Evolutionary conservation across 2,888 invertebrate genomes (phyloP), one percentile per base, ranked within the genome.

Genomic region (Eupelmus urozonus): DNA sequence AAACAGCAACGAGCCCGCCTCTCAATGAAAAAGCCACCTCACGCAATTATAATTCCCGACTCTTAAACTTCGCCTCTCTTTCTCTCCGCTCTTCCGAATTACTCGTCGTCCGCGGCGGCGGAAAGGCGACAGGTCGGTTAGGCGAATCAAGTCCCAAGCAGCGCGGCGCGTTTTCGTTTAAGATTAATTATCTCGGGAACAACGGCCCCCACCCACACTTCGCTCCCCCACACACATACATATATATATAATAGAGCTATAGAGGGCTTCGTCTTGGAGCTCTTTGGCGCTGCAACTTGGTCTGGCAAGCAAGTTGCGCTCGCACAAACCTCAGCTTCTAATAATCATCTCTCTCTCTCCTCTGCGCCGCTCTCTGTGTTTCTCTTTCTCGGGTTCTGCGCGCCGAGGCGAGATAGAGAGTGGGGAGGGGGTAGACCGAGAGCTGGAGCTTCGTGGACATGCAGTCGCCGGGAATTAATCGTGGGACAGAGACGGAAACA

Each of bases 291-390:
- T 70, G 18, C 74, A 55, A 73, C 70, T 74, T 63, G 53, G 67
- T 59, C 71, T 72, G 63, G 79, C 80, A 72, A 71, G 76, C 79
- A 79, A 83, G 79, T 81, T 81, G 80, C 59, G 73, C 57, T n/a
- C n/a, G 79, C 76, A 81, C 81, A 80, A 84, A 84, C 81, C 82
- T 82, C 79, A 82, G 81, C 79, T 82, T 83, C 82, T 83, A 82
- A 84, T 84, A 83, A 83, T 83, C 79, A 79, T 82, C 72, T 60
- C 71, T 40, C 70, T 66, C 60, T 63, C 74, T 78, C 79, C 67
- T 66, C 73, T 76, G 69, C 80, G n/a, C 60, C 65, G 66, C 65
- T 63, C 20, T 42, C 63, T 29, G 9, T 16, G 16, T 42, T 27
- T 40, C 55, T 40, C 23, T 25, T 13, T 40, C 34, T 2, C 20